Conservation (phyloP, 2,113 vertebrate genomes). For the Isurus oxyrinchus region DNA sequence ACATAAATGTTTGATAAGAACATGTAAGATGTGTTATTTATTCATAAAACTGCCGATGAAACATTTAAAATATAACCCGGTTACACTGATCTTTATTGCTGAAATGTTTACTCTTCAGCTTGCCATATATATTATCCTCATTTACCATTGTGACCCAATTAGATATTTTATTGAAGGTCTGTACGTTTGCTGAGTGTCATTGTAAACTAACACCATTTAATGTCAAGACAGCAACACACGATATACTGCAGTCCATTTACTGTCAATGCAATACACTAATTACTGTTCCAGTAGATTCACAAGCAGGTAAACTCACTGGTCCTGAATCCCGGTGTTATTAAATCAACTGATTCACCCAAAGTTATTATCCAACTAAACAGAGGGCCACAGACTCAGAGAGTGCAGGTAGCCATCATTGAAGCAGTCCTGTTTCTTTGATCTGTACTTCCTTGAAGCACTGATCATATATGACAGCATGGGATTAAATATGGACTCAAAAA, state of each 20-base stretch:
- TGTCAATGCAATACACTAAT: background rate
- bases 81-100: constrained; percentile 14
- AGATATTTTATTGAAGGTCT: background rate
- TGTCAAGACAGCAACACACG: background rate
- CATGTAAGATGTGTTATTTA: constrained; percentile 1
- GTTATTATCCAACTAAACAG: background rate
- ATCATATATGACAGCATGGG: background rate
- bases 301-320: background rate
- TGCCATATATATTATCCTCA: background rate
- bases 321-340: background rate
- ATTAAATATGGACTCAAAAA: too few relatives aligned
- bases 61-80: constrained; percentile 14
- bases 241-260: background rate
- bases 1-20: constrained; percentile 30
- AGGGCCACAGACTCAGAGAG: background rate
- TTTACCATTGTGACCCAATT: background rate
- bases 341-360: background rate
- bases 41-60: constrained; percentile 31
- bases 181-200: background rate
- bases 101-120: background rate
- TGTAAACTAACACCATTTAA: constrained; percentile 11
- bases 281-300: background rate
- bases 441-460: background rate
- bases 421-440: background rate
- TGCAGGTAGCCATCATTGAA: background rate